These are phyloP conservation scores for Dendrocincla tyrannina DNA, from an alignment of 2,797 vertebrate species.

Conservation along the genomic window DNA sequence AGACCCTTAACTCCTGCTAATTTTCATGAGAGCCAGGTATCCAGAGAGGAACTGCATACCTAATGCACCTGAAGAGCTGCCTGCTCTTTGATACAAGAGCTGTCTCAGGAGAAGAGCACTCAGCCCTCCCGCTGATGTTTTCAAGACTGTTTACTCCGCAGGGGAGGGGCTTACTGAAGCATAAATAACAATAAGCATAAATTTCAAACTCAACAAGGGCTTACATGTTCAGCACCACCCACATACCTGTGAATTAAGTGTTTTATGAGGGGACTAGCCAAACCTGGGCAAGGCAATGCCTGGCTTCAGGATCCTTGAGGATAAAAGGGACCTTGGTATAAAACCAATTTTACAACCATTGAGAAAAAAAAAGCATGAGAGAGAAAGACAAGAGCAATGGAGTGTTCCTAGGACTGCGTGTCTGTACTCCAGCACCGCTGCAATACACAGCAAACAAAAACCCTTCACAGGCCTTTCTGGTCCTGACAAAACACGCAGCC, in stretches of 20 bases:
- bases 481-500: neutral
- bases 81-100: neutral
- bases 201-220: neutral
- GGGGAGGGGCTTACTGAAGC: neutral
- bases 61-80: neutral
- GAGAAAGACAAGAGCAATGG: neutral
- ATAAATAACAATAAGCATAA: neutral
- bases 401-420: rapidly evolving
- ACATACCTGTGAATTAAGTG: neutral
- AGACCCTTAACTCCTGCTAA: neutral
- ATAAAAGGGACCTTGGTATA: neutral
- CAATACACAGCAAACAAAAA: neutral
- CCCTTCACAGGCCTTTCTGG: neutral
- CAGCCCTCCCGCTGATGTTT: neutral
- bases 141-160: neutral
- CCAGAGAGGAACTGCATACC: neutral
- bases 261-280: neutral
- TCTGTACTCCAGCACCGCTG: neutral
- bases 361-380: neutral
- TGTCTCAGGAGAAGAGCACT: neutral
- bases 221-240: neutral
- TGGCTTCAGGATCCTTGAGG: neutral
- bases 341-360: neutral
- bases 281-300: neutral
- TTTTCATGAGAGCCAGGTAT: neutral